A percentile compares a stretch with the other conserved stretches of the same genome.
phyloP scores from a whole-genome alignment of 2,888 invertebrate genomes.

The Melanostoma mellinum region DNA sequence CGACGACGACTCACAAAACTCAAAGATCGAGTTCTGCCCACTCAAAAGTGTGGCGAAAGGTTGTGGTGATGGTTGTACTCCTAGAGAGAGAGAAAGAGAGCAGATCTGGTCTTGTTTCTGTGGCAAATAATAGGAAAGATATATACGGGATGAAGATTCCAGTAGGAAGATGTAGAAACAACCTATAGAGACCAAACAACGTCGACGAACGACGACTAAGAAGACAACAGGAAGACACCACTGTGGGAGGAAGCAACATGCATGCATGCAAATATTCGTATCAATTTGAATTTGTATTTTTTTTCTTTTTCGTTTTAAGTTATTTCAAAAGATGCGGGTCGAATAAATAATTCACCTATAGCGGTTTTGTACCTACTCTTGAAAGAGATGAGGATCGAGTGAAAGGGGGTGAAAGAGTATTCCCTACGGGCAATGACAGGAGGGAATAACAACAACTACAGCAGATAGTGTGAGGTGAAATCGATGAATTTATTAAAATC shows the following conservation, averaged over 20 bases:
- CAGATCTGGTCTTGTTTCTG: conserved; percentile 53
- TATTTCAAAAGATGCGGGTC: conserved; percentile 60
- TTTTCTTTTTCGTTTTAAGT: conserved; percentile 29
- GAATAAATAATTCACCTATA: conserved; percentile 65
- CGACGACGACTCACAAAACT: conserved; percentile 46
- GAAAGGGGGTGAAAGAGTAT: too few relatives aligned
- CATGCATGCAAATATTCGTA: conserved; percentile 63
- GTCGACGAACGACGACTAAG: not conserved
- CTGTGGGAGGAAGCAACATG: conserved; percentile 49
- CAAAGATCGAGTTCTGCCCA: conserved; percentile 61
- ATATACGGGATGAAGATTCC: conserved; percentile 54
- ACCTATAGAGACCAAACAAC: conserved; percentile 1
- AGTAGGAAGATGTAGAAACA: conserved; percentile 48
- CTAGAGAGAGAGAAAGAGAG: conserved; percentile 1
- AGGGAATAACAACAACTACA: not conserved
- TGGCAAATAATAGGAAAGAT: conserved; percentile 40
- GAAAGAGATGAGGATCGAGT: not conserved
- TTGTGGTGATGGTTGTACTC: conserved; percentile 27
- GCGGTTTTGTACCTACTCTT: conserved; percentile 9
- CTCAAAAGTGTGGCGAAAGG: conserved; percentile 32
- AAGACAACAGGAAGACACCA: conserved; percentile 10
- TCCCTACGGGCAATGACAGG: not conserved
- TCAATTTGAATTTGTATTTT: conserved; percentile 65
- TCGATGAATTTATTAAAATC: conserved; percentile 52
- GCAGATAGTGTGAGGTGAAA: conserved; percentile 49